A percentile compares a stretch with the other conserved stretches of the same genome.
Conservation (phyloP, 1,140 invertebrate species). For the Zelostemma sp. region DNA sequence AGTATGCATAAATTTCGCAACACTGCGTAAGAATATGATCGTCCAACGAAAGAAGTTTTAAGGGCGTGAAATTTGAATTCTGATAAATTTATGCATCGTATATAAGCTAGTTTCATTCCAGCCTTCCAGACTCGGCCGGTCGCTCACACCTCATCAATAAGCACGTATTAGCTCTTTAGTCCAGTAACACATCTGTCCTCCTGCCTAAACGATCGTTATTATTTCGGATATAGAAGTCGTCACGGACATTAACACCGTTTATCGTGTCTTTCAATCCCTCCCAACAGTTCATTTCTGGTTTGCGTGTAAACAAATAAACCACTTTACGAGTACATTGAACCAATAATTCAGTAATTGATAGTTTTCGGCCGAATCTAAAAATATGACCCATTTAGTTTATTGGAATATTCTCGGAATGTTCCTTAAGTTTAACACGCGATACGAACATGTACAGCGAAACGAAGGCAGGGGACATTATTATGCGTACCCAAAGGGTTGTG, state of each 20-base stretch:
- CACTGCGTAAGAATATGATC: too few species aligned
- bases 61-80: constrained; percentile 15
- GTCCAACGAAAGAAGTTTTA: too few species aligned
- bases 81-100: too few species aligned
- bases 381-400: background rate
- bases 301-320: constrained; percentile 9
- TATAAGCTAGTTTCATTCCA: background rate
- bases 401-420: background rate
- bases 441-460: constrained; percentile 13
- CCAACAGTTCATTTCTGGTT: constrained; percentile 9
- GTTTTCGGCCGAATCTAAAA: background rate
- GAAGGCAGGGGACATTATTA: constrained; percentile 44
- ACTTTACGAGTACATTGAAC: constrained; percentile 11
- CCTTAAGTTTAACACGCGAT: background rate
- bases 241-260: constrained; percentile 40
- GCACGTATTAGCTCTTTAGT: constrained; percentile 28
- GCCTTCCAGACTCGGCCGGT: constrained; percentile 12
- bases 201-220: constrained; percentile 38
- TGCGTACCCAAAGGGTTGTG: constrained; percentile 59
- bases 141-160: constrained; percentile 45
- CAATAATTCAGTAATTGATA: background rate
- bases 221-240: constrained; percentile 44
- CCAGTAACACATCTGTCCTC: constrained; percentile 41
- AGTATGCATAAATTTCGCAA: too few species aligned
- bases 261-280: constrained; percentile 12